Evolutionary conservation across 1,140 invertebrate species (phyloP), one percentile per base, ranked within the genome.

Genomic region (Antheraea mylitta): DNA sequence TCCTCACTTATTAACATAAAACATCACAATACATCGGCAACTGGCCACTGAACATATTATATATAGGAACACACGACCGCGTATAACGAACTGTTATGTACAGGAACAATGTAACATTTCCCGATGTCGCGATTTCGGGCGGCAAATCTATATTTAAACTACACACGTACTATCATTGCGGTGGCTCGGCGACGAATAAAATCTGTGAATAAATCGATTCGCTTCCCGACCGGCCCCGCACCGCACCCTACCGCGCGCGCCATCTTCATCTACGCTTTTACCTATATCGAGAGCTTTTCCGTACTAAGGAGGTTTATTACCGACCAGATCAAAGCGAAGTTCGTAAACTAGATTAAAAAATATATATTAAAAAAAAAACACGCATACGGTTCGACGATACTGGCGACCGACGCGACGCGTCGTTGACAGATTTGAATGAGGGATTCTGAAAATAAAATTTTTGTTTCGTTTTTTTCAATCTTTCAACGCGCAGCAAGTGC

Each of bases 171-270:
- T 16, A 42, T 64, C 76, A 58, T 73, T 42, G 60, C 75, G 68
- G 66, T 71, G 70, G 59, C 83, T 76, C 67, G 73, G 63, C 80
- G 82, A 73, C 87, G 86, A 91, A 91, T 92, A 92, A 92, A 91
- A 89, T 85, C 91, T 92, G 84, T 80, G 79, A 75, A 78, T 76
- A 80, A 77, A 71, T 73, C 75, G 77, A 67, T 69, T 69, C 73
- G 67, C 62, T 60, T 68, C 68, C 74, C 72, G 48, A 78, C 79
- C 76, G 69, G 77, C 75, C 76, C 67, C 70, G 65, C 73, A 65
- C 62, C 60, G 68, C 64, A 70, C 74, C n/a, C 68, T 18, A 42
- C 19, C 85, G 80, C 83, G 83, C 81, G 83, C 85, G 78, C 79
- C 80, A 77, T 82, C 73, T 78, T 76, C 78, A 83, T 78, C 79